A percentile compares a stretch with the other conserved stretches of the same genome.
Evolutionary conservation across 2,113 vertebrate genomes (phyloP).

Genomic region (Pygoscelis antarcticus): DNA sequence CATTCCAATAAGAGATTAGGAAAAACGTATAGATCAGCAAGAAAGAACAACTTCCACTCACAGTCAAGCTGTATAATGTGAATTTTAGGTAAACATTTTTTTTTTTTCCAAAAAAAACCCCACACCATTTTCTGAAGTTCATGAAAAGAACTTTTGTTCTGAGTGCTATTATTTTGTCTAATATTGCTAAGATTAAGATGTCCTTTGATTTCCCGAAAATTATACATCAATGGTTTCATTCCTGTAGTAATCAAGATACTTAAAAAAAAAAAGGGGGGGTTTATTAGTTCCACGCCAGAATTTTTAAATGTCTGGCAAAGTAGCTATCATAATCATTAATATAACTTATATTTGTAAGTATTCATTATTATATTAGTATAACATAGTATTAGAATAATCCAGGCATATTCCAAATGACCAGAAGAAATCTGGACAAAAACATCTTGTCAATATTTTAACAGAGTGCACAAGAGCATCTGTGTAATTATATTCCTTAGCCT

Average conservation of each 20-base stretch:
- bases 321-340: neutral
- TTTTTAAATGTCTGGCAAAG: neutral
- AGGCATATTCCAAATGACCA: neutral
- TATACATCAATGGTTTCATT: neutral
- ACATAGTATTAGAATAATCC: neutral
- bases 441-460: neutral
- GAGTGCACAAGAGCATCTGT: neutral
- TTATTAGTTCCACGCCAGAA: neutral
- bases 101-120: neutral
- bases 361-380: neutral
- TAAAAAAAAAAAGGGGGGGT: accelerated
- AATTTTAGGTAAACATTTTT: neutral
- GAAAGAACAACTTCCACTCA: neutral
- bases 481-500: neutral
- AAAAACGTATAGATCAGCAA: neutral
- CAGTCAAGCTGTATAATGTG: neutral
- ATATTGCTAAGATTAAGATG: neutral
- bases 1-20: neutral
- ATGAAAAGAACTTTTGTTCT: neutral
- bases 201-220: neutral
- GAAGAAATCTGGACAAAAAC: neutral
- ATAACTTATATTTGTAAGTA: neutral
- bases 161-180: neutral
- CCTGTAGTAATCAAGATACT: neutral
- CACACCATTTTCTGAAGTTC: neutral